These are phyloP conservation scores for Tretioscincus oriximinensis DNA, from an alignment of 2,113 vertebrate species.

Conservation along the genomic window DNA sequence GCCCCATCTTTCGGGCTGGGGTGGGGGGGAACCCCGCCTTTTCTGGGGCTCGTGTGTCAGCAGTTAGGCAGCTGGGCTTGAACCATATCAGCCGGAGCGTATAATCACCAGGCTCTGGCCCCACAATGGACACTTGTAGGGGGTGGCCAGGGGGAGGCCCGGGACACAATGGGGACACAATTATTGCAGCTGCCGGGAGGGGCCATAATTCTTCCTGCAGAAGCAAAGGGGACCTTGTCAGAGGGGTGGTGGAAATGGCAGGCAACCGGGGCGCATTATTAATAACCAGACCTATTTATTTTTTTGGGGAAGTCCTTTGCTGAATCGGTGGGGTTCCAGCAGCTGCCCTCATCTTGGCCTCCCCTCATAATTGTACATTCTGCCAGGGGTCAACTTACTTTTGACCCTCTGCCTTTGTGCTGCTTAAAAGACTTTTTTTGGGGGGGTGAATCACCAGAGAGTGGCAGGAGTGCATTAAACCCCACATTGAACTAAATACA, in stretches of 20 bases:
- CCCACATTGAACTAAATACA: constrained; percentile 73
- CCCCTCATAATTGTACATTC: constrained; percentile 80
- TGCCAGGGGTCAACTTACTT: constrained; percentile 83
- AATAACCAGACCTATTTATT: constrained; percentile 68
- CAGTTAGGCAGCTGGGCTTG: constrained; percentile 81
- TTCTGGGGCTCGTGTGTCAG: constrained; percentile 74
- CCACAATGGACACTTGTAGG: constrained; percentile 84
- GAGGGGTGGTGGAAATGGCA: constrained; percentile 42
- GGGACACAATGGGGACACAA: constrained; percentile 77
- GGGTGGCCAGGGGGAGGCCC: constrained; percentile 75
- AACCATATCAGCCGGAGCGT: constrained; percentile 76
- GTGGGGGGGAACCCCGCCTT: constrained; percentile 33
- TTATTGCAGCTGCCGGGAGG: constrained; percentile 84
- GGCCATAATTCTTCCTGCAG: constrained; percentile 73
- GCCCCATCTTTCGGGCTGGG: constrained; percentile 75
- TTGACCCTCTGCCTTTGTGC: constrained; percentile 79
- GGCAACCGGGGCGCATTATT: constrained; percentile 72
- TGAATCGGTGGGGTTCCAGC: constrained; percentile 76
- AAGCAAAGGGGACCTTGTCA: constrained; percentile 49
- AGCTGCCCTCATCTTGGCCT: constrained; percentile 76
- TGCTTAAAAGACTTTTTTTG: constrained; percentile 65
- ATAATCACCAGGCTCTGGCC: constrained; percentile 75
- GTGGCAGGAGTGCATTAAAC: constrained; percentile 74
- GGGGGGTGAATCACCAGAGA: constrained; percentile 71
- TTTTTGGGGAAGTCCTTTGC: constrained; percentile 49